phyloP scores from a whole-genome alignment of 2,797 vertebrate genomes.

The Peromyscus nudipes region DNA sequence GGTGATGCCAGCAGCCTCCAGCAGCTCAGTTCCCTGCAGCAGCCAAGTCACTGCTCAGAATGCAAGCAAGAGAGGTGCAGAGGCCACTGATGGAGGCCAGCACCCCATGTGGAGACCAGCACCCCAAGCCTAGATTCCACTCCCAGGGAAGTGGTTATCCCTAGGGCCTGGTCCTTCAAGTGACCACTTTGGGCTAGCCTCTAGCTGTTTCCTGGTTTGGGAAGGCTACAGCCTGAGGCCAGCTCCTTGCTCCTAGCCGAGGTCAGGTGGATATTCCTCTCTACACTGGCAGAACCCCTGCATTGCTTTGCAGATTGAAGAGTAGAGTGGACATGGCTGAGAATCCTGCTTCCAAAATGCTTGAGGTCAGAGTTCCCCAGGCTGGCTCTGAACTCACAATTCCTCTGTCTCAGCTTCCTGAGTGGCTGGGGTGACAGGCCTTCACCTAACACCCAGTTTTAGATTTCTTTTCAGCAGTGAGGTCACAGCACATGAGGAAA shows the following conservation, averaged over 20 bases:
- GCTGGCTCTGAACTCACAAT: background rate
- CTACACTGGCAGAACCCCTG: too few species aligned
- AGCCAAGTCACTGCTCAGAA: background rate
- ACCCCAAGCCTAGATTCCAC: background rate
- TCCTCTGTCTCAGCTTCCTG: background rate
- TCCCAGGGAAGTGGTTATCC: background rate
- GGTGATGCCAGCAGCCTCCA: slow-evolving; percentile 74
- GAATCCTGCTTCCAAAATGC: background rate
- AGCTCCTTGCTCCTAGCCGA: background rate
- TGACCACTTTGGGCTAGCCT: background rate
- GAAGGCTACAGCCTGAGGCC: background rate
- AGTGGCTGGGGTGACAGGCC: background rate
- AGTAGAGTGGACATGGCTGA: background rate
- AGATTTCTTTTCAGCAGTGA: background rate
- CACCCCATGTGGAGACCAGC: background rate
- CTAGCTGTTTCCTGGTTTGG: background rate
- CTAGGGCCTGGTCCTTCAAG: background rate
- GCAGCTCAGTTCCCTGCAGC: slow-evolving; percentile 69
- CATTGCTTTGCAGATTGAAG: background rate
- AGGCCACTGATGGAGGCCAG: background rate
- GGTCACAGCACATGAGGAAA: background rate
- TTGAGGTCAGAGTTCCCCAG: background rate
- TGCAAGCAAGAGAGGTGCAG: background rate
- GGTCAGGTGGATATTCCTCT: background rate
- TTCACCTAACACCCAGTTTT: background rate